Evolutionary conservation across 2,797 vertebrate species (phyloP).

Genomic region (Gadopsis marmoratus): DNA sequence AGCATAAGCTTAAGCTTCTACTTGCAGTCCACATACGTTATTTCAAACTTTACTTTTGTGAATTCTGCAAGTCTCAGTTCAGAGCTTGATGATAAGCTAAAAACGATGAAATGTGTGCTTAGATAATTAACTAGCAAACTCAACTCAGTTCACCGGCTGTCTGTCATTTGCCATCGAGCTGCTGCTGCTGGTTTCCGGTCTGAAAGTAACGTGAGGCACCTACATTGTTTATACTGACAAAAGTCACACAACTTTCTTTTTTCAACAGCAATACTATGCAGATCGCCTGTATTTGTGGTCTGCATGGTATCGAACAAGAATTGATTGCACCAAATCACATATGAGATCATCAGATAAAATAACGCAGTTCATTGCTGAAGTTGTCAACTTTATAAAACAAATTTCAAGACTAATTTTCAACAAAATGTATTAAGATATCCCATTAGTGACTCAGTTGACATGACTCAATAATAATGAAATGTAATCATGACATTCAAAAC

Average conservation of each 20-base stretch:
- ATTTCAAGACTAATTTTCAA: background rate
- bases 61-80: background rate
- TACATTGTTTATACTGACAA: too few species aligned
- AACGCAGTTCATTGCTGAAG: background rate
- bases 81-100: background rate
- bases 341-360: background rate
- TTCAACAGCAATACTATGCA: too few species aligned
- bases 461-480: background rate
- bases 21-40: too few species aligned
- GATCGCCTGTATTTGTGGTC: too few species aligned
- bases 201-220: too few species aligned
- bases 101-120: too few species aligned
- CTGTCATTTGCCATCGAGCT: too few species aligned
- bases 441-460: background rate
- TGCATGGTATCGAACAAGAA: background rate
- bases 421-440: background rate
- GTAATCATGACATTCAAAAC: background rate
- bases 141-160: too few species aligned
- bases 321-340: background rate
- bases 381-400: background rate
- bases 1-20: too few species aligned
- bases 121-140: too few species aligned
- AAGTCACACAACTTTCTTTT: too few species aligned
- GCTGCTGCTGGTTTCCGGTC: too few species aligned
- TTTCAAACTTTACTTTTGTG: background rate